Percentiles rank a stretch among this genome's conserved stretches.
Evolutionary conservation across 2,888 invertebrate species (phyloP).

Genomic region (Arctia plantaginis): DNA sequence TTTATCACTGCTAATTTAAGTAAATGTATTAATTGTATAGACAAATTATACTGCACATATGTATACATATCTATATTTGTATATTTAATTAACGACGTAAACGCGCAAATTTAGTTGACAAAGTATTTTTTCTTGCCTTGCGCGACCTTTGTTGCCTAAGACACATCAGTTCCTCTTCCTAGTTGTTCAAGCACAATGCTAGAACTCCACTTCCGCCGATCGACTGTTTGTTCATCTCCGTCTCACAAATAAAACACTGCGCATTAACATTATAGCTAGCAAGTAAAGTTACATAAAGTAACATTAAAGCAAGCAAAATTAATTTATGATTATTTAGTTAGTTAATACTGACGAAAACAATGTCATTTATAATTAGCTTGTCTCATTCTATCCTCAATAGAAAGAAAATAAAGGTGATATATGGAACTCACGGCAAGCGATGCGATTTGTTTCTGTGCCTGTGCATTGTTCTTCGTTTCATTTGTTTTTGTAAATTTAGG

Average conservation of each 20-base stretch:
- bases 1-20: neutral
- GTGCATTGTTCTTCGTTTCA: neutral
- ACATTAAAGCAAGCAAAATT: slow-evolving; percentile 31
- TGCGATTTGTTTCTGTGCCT: neutral
- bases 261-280: slow-evolving; percentile 36
- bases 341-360: neutral
- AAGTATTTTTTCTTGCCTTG: slow-evolving; percentile 67
- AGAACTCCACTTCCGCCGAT: slow-evolving; percentile 68
- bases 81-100: slow-evolving; percentile 43
- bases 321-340: slow-evolving; percentile 13
- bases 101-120: slow-evolving; percentile 65
- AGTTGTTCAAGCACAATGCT: slow-evolving; percentile 63
- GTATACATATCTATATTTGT: neutral
- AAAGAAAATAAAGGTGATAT: neutral
- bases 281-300: too few relatives aligned
- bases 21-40: neutral
- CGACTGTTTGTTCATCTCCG: slow-evolving; percentile 49
- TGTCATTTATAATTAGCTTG: neutral
- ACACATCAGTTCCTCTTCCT: slow-evolving; percentile 80
- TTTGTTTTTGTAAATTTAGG: neutral
- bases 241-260: slow-evolving; percentile 34
- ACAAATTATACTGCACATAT: too few relatives aligned
- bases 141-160: slow-evolving; percentile 76
- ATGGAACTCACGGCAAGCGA: neutral
- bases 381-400: neutral